A percentile compares a stretch with the other conserved stretches of the same genome.
phyloP scores from a whole-genome alignment of 2,797 vertebrate species.

The Lagocephalus sceleratus region DNA sequence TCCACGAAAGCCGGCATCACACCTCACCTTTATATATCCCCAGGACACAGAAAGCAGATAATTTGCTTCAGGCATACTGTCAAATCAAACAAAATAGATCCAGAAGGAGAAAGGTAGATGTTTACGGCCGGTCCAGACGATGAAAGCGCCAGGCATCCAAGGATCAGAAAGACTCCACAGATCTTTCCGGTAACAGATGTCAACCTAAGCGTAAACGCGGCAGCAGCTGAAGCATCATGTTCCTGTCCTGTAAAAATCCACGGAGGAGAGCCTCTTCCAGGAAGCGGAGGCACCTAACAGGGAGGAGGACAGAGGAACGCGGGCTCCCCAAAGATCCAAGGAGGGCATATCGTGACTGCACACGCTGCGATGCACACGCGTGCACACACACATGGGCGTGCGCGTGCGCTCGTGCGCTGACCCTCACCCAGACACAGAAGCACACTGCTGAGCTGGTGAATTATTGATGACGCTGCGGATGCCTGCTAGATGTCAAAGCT shows the following conservation, averaged over 20 bases:
- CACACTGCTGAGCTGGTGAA: conserved; percentile 55
- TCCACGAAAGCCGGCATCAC: conserved; percentile 10
- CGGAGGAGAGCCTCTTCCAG: conserved; percentile 23
- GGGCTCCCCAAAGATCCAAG: conserved; percentile 38
- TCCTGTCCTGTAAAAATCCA: conserved; percentile 45
- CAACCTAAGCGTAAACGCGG: conserved; percentile 55
- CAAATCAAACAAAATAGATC: conserved; percentile 51
- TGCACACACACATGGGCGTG: conserved; percentile 10
- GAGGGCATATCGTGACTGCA: conserved; percentile 49
- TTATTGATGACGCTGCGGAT: conserved; percentile 84
- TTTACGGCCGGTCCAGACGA: conserved; percentile 13
- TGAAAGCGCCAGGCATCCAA: conserved; percentile 11
- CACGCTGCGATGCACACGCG: conserved; percentile 23
- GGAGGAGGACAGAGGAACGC: conserved; percentile 10
- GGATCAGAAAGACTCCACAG: conserved; percentile 16
- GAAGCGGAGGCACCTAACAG: conserved; percentile 21
- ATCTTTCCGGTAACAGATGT: conserved; percentile 43
- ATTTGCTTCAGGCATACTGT: conserved; percentile 98
- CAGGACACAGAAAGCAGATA: conserved; percentile 96
- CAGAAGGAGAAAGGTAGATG: conserved; percentile 28
- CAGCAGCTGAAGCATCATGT: conserved; percentile 45
- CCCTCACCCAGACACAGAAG: conserved; percentile 17
- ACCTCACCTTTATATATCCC: conserved; percentile 99
- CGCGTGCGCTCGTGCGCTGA: conserved; percentile 13
- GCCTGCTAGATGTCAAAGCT: conserved; percentile 65